Conservation (phyloP, 2,113 vertebrate genomes). For the Ramphastos sulfuratus region DNA sequence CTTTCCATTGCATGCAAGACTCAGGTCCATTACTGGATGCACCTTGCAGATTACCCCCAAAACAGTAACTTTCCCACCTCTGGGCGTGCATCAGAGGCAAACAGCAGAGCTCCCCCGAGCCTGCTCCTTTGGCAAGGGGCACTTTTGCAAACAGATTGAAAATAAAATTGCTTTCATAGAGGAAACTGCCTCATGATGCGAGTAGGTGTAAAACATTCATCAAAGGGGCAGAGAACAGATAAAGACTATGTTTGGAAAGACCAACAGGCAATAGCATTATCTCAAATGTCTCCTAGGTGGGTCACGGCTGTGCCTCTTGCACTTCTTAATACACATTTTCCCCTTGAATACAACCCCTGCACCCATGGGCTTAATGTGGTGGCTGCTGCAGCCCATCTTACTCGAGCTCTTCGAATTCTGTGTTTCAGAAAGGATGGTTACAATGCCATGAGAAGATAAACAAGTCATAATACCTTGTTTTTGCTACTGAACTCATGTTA, state of each 20-base stretch:
- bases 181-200: neutral
- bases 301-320: neutral
- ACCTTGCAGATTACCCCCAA: rapidly evolving
- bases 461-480: conserved; percentile 28
- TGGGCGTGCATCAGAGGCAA: neutral
- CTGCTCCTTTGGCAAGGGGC: neutral
- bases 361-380: rapidly evolving
- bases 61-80: neutral
- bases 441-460: conserved; percentile 11
- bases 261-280: neutral
- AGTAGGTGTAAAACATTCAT: neutral
- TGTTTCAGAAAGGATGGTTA: neutral
- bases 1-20: neutral
- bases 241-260: neutral
- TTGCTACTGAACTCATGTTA: conserved; percentile 24
- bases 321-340: neutral
- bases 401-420: neutral
- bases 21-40: neutral
- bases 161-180: neutral
- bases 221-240: neutral
- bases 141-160: neutral
- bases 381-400: neutral
- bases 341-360: neutral
- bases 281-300: neutral
- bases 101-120: neutral